Base-by-base conservation (phyloP, 2,113 vertebrate species). In the Cariama cristata region DNA sequence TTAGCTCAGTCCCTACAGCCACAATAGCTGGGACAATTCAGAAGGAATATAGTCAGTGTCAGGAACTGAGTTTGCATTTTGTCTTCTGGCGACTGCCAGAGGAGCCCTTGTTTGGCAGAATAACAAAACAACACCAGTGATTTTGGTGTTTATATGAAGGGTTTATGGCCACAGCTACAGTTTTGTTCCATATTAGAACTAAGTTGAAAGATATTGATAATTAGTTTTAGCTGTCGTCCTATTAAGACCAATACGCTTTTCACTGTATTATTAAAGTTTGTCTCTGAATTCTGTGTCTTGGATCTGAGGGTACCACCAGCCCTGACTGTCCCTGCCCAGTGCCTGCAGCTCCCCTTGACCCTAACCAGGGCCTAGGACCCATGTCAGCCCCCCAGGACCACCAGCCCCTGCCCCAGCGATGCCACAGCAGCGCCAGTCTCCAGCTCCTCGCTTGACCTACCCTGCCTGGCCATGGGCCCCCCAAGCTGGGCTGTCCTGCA, bases 401-500 rank as follows among this genome's bases (percentile, higher is more conserved):
- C 22, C 38, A 90, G 32, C 12, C 27, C 14, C 27, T 35, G 27
- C 12, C 42, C 24, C 47, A 50, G 5, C 2, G 2, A 38, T 2
- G 9, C 5, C 26, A 23, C 14, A 81, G 17, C 22, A n/a, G 18
- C 24, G 11, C 9, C 2, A 0, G 4, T 30, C 45, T 74, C 30
- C 30, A 47, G 14, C 11, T 56, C 20, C 35, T 5, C 24, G n/a
- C 15, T 15, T 15, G 33, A 4, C 23, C 15, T 64, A 8, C 8
- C 8, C 11, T 28, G 24, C 38, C 32, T 0, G 0, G 18, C 8
- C 26, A 18, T 4, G 9, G n/a, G 7, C 1, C 6, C 9, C 23
- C 7, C 17, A 52, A 3, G 17, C 4, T 33, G 30, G 15, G 8
- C 12, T 32, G 14, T 38, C 40, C 62, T 75, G 16, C 5, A 19